A percentile compares a stretch with the other conserved stretches of the same genome.
Conservation (phyloP, 2,797 vertebrate species). For the Peromyscus melanophrys region DNA sequence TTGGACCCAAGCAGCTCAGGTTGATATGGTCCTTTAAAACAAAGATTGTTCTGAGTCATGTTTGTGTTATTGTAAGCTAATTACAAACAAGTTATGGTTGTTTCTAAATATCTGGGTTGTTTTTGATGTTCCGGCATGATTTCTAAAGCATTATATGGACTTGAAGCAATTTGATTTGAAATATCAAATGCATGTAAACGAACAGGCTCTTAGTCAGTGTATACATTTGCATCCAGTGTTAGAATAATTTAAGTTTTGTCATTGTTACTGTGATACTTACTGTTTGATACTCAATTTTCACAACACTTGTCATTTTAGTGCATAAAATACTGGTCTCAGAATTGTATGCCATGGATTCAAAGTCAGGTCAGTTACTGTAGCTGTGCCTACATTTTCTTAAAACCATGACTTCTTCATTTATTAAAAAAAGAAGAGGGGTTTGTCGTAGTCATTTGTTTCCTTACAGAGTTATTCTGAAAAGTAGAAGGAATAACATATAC, state of each 20-base stretch:
- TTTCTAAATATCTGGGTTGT: background rate
- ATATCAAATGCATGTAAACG: background rate
- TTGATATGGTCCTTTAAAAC: background rate
- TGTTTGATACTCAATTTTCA: background rate
- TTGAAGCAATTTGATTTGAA: background rate
- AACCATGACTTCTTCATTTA: background rate
- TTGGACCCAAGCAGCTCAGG: background rate
- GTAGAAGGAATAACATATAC: background rate
- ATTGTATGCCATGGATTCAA: background rate
- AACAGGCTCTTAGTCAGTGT: background rate
- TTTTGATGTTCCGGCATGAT: background rate
- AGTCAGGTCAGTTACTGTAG: background rate
- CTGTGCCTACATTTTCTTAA: background rate
- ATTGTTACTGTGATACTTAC: background rate
- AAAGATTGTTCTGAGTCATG: background rate
- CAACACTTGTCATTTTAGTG: background rate
- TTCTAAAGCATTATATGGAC: background rate
- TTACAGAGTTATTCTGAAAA: slow-evolving; percentile 32
- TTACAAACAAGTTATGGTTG: background rate
- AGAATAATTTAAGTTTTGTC: background rate
- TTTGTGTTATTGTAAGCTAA: background rate
- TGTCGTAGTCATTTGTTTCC: background rate
- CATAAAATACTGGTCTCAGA: background rate
- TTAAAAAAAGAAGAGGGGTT: no score
- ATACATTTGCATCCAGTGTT: background rate